Conservation (phyloP, 2,888 invertebrate genomes). For the Acrobasis suavella region DNA sequence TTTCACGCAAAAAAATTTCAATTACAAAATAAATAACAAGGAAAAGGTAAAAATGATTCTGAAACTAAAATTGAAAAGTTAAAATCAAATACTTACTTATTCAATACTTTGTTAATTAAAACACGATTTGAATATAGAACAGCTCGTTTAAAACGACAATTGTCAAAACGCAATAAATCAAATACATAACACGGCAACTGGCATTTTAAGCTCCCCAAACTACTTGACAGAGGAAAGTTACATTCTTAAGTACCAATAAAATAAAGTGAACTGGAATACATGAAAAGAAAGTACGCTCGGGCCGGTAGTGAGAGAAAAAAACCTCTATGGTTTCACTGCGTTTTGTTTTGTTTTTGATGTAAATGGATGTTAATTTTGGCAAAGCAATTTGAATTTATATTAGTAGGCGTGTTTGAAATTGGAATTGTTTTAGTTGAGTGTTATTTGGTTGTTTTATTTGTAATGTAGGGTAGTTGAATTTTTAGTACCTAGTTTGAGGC, state of each 20-base stretch:
- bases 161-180: slow-evolving; percentile 27
- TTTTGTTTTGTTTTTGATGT: slow-evolving; percentile 15
- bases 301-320: slow-evolving; percentile 19
- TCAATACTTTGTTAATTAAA: not conserved
- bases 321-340: slow-evolving; percentile 6
- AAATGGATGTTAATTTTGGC: slow-evolving; percentile 16
- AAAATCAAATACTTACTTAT: too few relatives aligned
- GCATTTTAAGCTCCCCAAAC: slow-evolving; percentile 11
- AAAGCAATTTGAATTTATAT: slow-evolving; percentile 11
- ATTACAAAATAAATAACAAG: not conserved
- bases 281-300: slow-evolving; percentile 32
- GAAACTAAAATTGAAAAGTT: too few relatives aligned
- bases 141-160: not conserved
- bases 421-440: not conserved
- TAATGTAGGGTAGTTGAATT: slow-evolving; percentile 4
- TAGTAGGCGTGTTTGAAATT: not conserved
- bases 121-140: not conserved
- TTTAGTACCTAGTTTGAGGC: not conserved
- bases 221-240: slow-evolving; percentile 28
- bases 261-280: slow-evolving; percentile 27
- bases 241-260: slow-evolving; percentile 32
- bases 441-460: not conserved
- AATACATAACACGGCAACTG: slow-evolving; percentile 27
- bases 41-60: too few relatives aligned
- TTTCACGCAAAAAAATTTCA: too few relatives aligned